A percentile compares a stretch with the other conserved stretches of the same genome.
phyloP scores from a whole-genome alignment of 2,888 invertebrate genomes.

The Pseudeuparius sepicola region DNA sequence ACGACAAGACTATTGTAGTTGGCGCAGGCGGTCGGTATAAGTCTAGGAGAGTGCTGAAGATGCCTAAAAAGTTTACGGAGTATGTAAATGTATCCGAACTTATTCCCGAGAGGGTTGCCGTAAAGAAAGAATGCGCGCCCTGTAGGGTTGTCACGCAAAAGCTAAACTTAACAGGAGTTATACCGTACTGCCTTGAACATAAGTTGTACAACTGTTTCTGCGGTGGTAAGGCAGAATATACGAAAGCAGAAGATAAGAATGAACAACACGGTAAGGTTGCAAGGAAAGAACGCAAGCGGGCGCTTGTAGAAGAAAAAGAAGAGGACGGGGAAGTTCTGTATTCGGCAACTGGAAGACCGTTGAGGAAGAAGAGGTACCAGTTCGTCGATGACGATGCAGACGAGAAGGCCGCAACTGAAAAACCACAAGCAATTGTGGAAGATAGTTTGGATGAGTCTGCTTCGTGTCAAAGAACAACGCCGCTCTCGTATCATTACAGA shows the following conservation, averaged over 20 bases:
- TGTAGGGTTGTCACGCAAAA: slow-evolving; percentile 21
- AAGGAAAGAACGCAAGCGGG: background rate
- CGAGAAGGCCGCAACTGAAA: background rate
- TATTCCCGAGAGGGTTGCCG: slow-evolving; percentile 12
- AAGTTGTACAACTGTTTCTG: slow-evolving; percentile 57
- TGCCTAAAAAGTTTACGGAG: slow-evolving; percentile 52
- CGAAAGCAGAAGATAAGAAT: background rate
- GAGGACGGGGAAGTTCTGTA: slow-evolving; percentile 4
- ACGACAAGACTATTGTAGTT: slow-evolving; percentile 53
- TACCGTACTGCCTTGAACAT: slow-evolving; percentile 58
- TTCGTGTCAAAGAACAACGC: background rate
- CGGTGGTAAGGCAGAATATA: slow-evolving; percentile 37
- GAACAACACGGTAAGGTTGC: background rate
- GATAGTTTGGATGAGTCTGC: background rate
- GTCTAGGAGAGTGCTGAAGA: slow-evolving; percentile 48
- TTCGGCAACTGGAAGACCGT: slow-evolving; percentile 8
- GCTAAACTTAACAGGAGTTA: slow-evolving; percentile 35
- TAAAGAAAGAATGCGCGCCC: slow-evolving; percentile 4
- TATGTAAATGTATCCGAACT: slow-evolving; percentile 35
- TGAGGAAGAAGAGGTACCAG: slow-evolving; percentile 9
- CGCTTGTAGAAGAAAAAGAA: too few species aligned
- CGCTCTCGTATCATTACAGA: too few species aligned
- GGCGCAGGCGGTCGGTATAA: slow-evolving; percentile 43
- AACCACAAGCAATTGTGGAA: background rate
- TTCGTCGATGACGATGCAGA: background rate